Conservation (phyloP, 2,113 vertebrate genomes). For the Zosterops japonicus region DNA sequence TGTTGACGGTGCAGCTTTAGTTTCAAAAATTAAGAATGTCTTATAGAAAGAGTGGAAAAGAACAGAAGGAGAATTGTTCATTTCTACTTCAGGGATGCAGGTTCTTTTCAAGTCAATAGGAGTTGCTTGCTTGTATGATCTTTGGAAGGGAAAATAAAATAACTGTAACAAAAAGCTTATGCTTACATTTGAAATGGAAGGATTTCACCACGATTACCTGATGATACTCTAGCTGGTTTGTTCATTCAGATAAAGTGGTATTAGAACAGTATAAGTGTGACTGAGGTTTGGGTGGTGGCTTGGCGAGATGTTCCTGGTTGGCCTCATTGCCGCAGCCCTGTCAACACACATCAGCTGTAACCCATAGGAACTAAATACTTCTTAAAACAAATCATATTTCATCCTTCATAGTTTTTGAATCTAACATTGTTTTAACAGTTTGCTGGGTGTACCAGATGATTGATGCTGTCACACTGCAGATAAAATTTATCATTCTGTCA, state of each 20-base stretch:
- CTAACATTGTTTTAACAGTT: not conserved
- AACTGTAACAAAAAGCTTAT: not conserved
- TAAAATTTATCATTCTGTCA: not conserved
- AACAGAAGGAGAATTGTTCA: not conserved
- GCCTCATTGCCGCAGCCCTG: not conserved
- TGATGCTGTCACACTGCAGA: slow-evolving; percentile 13
- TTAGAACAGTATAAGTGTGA: not conserved
- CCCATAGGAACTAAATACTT: not conserved
- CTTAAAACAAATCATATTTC: not conserved
- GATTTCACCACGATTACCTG: not conserved
- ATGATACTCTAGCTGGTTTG: not conserved
- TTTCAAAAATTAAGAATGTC: not conserved
- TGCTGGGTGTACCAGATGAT: not conserved
- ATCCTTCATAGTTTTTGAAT: slow-evolving; percentile 1
- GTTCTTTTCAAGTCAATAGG: not conserved
- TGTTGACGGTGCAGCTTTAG: not conserved
- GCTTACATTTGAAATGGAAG: not conserved
- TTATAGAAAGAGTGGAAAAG: not conserved
- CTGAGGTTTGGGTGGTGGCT: not conserved
- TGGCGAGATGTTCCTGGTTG: not conserved
- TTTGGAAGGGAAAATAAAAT: not conserved
- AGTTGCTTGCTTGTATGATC: not conserved
- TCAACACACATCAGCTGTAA: not conserved
- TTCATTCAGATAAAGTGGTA: not conserved
- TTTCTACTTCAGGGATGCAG: not conserved